A percentile compares a stretch with the other conserved stretches of the same genome.
These are phyloP conservation scores for Zosterops japonicus DNA, from an alignment of 2,113 vertebrate genomes.

Conservation along the genomic window DNA sequence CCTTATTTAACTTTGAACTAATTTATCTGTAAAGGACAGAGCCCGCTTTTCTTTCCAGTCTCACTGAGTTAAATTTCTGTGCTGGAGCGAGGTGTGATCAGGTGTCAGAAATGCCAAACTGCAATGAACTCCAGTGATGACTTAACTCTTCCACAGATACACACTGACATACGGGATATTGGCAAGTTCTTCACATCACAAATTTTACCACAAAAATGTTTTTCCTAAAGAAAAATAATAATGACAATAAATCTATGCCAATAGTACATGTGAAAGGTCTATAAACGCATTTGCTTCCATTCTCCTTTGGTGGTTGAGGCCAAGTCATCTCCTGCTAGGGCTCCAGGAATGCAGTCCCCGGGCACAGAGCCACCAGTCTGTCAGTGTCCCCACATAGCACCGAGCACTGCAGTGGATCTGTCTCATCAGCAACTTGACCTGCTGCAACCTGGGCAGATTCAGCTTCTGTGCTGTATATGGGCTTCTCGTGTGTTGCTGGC, in stretches of 20 bases:
- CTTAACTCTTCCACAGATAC: neutral
- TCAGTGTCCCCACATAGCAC: fast-evolving
- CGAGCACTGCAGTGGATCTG: fast-evolving
- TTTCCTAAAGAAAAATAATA: neutral
- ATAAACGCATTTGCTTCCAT: neutral
- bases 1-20: constrained; percentile 31
- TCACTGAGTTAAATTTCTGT: neutral
- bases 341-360: neutral
- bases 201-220: neutral
- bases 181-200: neutral
- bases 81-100: neutral
- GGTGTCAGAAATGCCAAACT: neutral
- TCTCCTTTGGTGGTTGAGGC: neutral
- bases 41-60: neutral
- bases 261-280: neutral
- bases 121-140: neutral
- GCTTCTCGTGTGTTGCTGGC: neutral
- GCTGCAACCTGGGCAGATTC: neutral
- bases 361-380: neutral
- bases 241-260: neutral
- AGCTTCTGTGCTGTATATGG: neutral
- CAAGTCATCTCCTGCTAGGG: neutral
- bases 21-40: constrained; percentile 35
- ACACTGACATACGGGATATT: fast-evolving
- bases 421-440: neutral